These are phyloP conservation scores for Drosophila paramelanica DNA, from an alignment of 2,888 invertebrate genomes.

Conservation along the genomic window DNA sequence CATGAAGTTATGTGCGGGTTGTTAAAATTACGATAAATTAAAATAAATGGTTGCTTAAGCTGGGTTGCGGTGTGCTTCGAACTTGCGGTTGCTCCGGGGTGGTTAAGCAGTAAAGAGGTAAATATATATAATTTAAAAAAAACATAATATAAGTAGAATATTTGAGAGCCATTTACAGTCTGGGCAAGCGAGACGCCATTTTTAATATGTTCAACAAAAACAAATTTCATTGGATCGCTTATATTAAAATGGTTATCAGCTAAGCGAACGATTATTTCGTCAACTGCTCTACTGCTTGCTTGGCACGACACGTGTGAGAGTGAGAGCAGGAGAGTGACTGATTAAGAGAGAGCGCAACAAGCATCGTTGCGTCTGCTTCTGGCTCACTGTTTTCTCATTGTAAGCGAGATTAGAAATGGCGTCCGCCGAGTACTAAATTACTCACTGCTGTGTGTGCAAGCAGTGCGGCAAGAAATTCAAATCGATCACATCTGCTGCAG, in stretches of 20 bases:
- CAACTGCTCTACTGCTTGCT: too few species aligned
- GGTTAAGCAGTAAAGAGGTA: neutral
- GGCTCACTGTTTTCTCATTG: too few species aligned
- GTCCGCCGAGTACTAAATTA: too few species aligned
- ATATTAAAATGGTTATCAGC: too few species aligned
- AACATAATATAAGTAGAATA: neutral
- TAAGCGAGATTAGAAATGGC: neutral
- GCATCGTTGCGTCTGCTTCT: too few species aligned
- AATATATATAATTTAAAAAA: neutral
- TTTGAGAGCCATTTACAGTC: too few species aligned
- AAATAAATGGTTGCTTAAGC: slow-evolving; percentile 40
- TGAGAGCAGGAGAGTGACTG: neutral
- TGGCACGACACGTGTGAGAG: neutral
- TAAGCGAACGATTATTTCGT: too few species aligned
- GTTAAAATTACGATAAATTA: slow-evolving; percentile 55
- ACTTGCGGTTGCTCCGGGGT: neutral
- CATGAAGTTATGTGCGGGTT: slow-evolving; percentile 37
- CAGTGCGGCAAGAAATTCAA: neutral
- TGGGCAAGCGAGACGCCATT: too few species aligned
- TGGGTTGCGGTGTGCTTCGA: neutral
- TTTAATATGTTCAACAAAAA: too few species aligned
- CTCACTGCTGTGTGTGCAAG: neutral
- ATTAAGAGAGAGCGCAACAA: neutral
- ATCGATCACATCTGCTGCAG: neutral
- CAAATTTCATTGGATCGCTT: too few species aligned